phyloP scores from a whole-genome alignment of 2,113 vertebrate species.

The Arizona elegans region DNA sequence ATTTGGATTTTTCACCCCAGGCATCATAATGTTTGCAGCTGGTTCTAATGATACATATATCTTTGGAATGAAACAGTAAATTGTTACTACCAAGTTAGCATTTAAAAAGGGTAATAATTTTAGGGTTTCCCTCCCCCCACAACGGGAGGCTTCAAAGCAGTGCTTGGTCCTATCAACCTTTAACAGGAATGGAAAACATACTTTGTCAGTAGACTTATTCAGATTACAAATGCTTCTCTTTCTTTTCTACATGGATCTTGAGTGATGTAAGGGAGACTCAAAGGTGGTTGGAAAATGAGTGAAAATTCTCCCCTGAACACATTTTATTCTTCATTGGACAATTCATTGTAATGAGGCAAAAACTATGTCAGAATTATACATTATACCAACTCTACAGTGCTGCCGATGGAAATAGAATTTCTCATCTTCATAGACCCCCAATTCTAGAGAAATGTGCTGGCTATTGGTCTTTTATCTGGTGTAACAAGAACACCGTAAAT shows the following conservation, averaged over 20 bases:
- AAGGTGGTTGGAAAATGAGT: not conserved
- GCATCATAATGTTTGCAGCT: not conserved
- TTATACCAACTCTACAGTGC: not conserved
- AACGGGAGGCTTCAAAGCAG: not conserved
- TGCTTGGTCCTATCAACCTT: not conserved
- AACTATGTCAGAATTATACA: not conserved
- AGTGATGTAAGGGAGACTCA: not conserved
- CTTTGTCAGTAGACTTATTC: not conserved
- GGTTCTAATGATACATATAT: not conserved
- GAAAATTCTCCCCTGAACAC: not conserved
- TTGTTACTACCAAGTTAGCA: not conserved
- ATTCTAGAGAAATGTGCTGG: not conserved
- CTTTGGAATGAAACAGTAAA: not conserved
- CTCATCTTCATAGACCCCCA: not conserved
- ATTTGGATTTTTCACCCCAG: conserved; percentile 2
- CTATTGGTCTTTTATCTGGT: not conserved
- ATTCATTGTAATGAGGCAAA: not conserved
- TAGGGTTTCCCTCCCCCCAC: too few relatives aligned
- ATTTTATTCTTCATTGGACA: not conserved
- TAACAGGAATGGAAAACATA: not conserved
- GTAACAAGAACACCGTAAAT: not conserved
- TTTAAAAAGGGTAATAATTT: not conserved
- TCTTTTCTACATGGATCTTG: not conserved
- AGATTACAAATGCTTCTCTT: not conserved
- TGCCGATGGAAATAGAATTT: not conserved